Percentiles rank a stretch among this genome's conserved stretches.
phyloP scores from a whole-genome alignment of 2,113 vertebrate genomes.

The Hemichromis elongatus region DNA sequence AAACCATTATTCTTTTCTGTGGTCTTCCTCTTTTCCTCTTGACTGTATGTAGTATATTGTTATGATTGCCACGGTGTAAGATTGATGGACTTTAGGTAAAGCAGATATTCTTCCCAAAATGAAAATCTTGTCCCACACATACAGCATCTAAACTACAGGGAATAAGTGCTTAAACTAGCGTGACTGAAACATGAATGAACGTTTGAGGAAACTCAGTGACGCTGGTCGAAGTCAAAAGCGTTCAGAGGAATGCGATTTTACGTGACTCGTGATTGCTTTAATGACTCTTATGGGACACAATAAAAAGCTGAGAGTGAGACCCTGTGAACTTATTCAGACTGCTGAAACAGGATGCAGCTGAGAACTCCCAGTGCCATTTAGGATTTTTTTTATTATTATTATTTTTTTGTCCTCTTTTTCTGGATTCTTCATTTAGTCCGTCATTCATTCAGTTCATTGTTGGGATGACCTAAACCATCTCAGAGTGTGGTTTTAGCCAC shows the following conservation, averaged over 20 bases:
- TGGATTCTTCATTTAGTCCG: not conserved
- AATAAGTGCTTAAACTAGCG: not conserved
- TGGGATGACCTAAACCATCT: slow-evolving; percentile 7
- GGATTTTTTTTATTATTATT: not conserved
- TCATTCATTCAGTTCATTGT: not conserved
- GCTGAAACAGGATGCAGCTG: slow-evolving; percentile 76
- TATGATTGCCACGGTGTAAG: not conserved
- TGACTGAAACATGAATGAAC: not conserved
- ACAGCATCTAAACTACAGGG: not conserved
- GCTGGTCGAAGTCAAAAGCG: not conserved
- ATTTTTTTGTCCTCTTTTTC: not conserved
- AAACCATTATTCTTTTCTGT: not conserved
- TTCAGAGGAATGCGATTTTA: slow-evolving; percentile 33
- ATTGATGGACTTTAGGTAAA: not conserved
- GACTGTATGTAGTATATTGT: not conserved
- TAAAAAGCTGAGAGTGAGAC: slow-evolving; percentile 38
- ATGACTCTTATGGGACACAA: slow-evolving; percentile 53
- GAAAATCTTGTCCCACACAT: not conserved
- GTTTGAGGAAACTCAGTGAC: not conserved
- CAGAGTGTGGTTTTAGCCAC: not conserved
- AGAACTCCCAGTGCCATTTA: slow-evolving; percentile 48
- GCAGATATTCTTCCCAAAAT: not conserved
- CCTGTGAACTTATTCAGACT: slow-evolving; percentile 45
- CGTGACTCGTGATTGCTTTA: slow-evolving; percentile 38
- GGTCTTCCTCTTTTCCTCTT: not conserved